phyloP scores from a whole-genome alignment of 2,113 vertebrate genomes.

The Salvelinus fontinalis region DNA sequence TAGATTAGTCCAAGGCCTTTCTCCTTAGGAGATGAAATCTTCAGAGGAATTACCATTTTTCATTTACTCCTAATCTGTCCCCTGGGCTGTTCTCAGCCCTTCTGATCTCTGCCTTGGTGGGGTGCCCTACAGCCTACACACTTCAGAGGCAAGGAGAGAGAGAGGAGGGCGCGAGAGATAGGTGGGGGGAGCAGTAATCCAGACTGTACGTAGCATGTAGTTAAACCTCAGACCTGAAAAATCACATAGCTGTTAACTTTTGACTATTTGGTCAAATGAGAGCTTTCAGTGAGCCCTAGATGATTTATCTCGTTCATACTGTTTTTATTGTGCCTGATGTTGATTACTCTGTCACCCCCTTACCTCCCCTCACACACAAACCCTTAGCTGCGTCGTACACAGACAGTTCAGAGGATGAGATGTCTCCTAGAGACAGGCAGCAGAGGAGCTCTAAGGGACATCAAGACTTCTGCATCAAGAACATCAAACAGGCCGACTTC shows the following conservation, averaged over 20 bases:
- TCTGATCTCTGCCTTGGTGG: constrained; percentile 27
- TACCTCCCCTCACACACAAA: constrained; percentile 35
- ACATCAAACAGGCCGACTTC: constrained; percentile 77
- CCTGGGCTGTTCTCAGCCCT: constrained; percentile 29
- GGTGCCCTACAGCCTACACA: constrained; percentile 8
- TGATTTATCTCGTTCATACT: background rate
- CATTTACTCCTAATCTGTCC: constrained; percentile 45
- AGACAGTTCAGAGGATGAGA: constrained; percentile 85
- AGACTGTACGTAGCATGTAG: too few relatives aligned
- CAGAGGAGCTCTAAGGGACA: constrained; percentile 85
- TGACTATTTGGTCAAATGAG: too few relatives aligned
- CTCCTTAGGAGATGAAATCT: constrained; percentile 39
- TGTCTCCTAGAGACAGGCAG: constrained; percentile 80
- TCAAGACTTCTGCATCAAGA: constrained; percentile 74
- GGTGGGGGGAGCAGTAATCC: background rate
- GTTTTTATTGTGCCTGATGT: background rate
- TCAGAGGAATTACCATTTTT: constrained; percentile 42
- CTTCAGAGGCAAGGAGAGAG: constrained; percentile 41
- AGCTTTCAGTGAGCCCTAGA: too few relatives aligned
- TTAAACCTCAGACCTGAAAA: background rate
- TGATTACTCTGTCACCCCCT: background rate
- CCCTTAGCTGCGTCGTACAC: constrained; percentile 78
- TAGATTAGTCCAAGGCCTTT: constrained; percentile 37
- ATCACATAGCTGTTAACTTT: too few relatives aligned
- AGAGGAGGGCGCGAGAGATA: background rate